phyloP scores from a whole-genome alignment of 2,888 invertebrate genomes.

The Serrognathus titanus region DNA sequence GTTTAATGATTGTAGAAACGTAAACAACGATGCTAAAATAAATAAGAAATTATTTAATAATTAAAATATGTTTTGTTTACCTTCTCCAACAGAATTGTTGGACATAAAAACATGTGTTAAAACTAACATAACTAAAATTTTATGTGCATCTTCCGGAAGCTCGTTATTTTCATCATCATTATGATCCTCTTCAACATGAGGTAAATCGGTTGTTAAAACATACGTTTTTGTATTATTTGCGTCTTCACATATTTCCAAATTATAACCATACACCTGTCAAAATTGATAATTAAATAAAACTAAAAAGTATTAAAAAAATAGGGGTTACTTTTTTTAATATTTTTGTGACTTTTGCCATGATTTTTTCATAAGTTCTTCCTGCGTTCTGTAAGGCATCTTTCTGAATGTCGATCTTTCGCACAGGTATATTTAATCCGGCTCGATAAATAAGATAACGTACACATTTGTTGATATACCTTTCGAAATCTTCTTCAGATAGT shows the following conservation, averaged over 20 bases:
- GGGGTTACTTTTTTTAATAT: background rate
- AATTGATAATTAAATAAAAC: background rate
- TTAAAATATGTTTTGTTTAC: background rate
- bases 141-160: background rate
- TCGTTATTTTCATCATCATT: background rate
- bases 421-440: background rate
- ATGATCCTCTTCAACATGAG: background rate
- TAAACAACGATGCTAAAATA: slow-evolving; percentile 5
- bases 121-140: slow-evolving; percentile 4
- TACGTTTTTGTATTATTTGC: background rate
- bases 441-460: slow-evolving; percentile 3
- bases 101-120: slow-evolving; percentile 6
- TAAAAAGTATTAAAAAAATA: background rate
- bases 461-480: slow-evolving; percentile 3
- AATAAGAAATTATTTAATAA: background rate
- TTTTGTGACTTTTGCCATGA: background rate
- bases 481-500: background rate
- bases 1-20: slow-evolving; percentile 3
- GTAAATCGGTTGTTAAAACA: background rate
- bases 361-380: background rate
- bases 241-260: slow-evolving; percentile 1
- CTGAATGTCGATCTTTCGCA: background rate
- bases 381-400: background rate
- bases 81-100: slow-evolving; percentile 1
- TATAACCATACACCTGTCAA: slow-evolving; percentile 1